Evolutionary conservation across 2,888 invertebrate species (phyloP), one percentile per base, ranked within the genome.

Genomic region (Andrena praecox): DNA sequence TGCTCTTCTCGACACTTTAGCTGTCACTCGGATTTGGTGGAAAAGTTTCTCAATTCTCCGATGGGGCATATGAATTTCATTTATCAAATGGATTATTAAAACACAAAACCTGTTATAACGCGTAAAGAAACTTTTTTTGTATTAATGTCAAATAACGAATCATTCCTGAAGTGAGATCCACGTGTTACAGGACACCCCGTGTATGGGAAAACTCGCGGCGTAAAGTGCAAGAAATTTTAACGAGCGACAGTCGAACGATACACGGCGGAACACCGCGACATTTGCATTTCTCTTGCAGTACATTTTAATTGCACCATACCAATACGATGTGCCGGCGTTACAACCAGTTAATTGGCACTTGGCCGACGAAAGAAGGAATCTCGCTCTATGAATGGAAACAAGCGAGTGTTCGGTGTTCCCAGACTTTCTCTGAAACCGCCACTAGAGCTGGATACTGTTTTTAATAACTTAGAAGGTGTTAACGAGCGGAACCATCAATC

Each of bases 391-490:
- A 68, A 75, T 69, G 50, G 42, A 69, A 76, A 70, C 29, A 50
- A 52, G n/a, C 31, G 64, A 70, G 77, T 35, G 50, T 64, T 69
- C 31, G 48, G 54, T 66, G 56, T 79, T 79, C 77, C 35, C 70
- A 77, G 42, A 77, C 77, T 77, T 80, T 80, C 77, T 77, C 77
- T 29, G 31, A 42, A 64, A 24, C 50, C 16, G 24, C 31, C 10
- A 60, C 10, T 16, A 0, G 10, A 35, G 20, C 0, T 50, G 35
- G 35, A 20, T 24, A 16, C 12, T 48, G 10, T 8, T 64, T 35
- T 56, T 42, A 73, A 42, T 63, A 63, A 42, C 29, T 1, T 16
- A 1, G 20, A 0, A 1, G 33, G 33, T 50, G 35, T 69, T 52
- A 52, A 69, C 20, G 50, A 52, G 20, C 16, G 50, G 70, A 69